A percentile compares a stretch with the other conserved stretches of the same genome.
phyloP scores from a whole-genome alignment of 64 coral and sea anemone species.

The Pachyseris speciosa region DNA sequence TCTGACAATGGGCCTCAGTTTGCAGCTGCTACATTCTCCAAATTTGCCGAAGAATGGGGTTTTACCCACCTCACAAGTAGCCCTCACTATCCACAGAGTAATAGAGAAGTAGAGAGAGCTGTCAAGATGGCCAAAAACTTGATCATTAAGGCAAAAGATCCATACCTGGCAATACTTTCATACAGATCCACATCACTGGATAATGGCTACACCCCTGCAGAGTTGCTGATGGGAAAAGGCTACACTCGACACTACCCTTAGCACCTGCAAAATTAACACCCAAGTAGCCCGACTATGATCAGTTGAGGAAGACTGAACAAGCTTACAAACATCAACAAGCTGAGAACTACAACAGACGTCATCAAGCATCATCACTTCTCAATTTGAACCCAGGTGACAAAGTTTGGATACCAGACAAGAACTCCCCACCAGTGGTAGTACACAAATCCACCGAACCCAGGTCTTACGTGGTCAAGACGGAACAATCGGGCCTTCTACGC shows the following conservation, averaged over 20 bases:
- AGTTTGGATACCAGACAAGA: neutral
- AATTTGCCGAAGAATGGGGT: conserved; percentile 51
- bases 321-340: neutral
- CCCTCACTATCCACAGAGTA: conserved; percentile 45
- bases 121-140: conserved; percentile 26
- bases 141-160: conserved; percentile 16
- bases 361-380: conserved; percentile 11
- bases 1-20: conserved; percentile 53
- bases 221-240: conserved; percentile 12
- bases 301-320: conserved; percentile 4
- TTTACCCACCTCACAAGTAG: conserved; percentile 43
- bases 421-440: neutral
- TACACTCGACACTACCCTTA: conserved; percentile 1
- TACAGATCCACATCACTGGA: conserved; percentile 21
- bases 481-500: no score
- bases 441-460: neutral
- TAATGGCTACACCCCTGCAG: conserved; percentile 25
- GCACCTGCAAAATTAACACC: neutral
- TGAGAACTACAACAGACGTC: neutral
- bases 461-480: neutral
- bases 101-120: conserved; percentile 57
- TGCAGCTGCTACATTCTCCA: neutral
- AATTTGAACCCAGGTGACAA: neutral
- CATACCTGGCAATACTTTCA: neutral
- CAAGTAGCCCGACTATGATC: neutral